These are phyloP conservation scores for Ailurus styani DNA, from an alignment of 2,113 vertebrate species.

Conservation along the genomic window DNA sequence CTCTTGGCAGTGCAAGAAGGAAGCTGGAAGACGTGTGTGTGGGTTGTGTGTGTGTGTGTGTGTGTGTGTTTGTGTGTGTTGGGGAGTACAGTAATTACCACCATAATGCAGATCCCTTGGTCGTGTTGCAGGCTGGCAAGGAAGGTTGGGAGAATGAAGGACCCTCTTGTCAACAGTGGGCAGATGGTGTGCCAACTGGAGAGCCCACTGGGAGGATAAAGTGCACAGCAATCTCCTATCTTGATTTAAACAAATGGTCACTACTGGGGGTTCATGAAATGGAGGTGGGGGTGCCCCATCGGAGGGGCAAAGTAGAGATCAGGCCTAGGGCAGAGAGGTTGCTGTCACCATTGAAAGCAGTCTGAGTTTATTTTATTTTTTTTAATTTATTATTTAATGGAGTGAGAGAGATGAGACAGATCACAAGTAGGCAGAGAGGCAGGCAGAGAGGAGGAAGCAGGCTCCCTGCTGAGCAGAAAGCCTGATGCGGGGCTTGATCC, in stretches of 20 bases:
- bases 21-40: neutral
- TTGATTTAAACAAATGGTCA: neutral
- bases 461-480: too few species aligned
- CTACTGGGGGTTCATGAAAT: neutral
- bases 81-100: neutral
- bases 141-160: neutral
- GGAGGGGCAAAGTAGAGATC: neutral
- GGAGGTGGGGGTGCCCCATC: neutral
- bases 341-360: neutral
- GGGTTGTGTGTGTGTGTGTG: neutral
- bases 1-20: neutral
- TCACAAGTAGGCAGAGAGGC: too few species aligned
- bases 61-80: neutral
- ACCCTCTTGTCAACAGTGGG: neutral
- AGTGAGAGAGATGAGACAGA: too few species aligned
- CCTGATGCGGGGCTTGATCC: too few species aligned
- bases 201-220: neutral
- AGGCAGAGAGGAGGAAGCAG: too few species aligned
- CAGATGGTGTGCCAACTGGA: neutral
- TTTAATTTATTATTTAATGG: too few species aligned
- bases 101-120: neutral
- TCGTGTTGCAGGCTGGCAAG: neutral
- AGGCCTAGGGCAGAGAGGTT: neutral
- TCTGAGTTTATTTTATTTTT: neutral
- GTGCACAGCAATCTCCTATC: neutral